These are phyloP conservation scores for Proteles cristata DNA, from an alignment of 2,113 vertebrate genomes.

Conservation along the genomic window DNA sequence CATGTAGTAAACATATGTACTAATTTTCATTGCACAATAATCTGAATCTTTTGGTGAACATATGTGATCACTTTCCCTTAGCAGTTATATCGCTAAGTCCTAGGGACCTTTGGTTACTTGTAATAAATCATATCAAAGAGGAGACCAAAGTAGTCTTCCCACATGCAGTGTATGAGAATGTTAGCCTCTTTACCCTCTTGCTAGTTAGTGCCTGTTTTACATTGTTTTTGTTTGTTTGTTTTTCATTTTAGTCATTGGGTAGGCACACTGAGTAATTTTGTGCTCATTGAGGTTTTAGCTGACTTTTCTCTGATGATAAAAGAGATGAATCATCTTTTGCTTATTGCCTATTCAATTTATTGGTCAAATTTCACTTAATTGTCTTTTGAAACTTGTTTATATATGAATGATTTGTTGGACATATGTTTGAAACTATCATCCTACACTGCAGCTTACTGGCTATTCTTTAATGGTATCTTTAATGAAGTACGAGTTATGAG, in stretches of 20 bases:
- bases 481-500: neutral
- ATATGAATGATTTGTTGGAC: neutral
- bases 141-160: neutral
- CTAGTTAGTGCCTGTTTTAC: neutral
- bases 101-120: neutral
- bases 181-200: neutral
- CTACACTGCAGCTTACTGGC: neutral
- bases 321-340: neutral
- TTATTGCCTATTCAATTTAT: neutral
- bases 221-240: neutral
- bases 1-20: neutral
- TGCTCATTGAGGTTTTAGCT: neutral
- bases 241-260: neutral
- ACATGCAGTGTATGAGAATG: neutral
- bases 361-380: neutral
- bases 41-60: neutral
- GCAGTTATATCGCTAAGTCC: neutral
- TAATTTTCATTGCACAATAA: neutral
- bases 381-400: neutral
- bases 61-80: neutral
- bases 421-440: neutral
- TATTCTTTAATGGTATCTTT: neutral
- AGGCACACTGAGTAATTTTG: neutral
- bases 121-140: neutral
- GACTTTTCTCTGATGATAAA: neutral